phyloP scores from a whole-genome alignment of 1,140 invertebrate species.

The Drosophila ananassae region DNA sequence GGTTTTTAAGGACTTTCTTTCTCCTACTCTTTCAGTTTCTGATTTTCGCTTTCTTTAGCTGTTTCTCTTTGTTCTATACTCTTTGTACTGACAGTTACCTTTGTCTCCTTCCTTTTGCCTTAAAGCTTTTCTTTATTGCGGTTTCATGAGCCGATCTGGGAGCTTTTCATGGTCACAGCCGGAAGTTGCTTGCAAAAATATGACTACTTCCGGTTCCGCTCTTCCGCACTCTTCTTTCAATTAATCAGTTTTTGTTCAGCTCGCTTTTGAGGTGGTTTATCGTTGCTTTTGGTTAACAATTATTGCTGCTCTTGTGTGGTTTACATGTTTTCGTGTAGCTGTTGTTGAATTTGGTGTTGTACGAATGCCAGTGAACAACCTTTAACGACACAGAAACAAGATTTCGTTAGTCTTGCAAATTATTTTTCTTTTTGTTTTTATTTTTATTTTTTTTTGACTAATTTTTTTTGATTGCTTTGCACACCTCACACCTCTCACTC shows the following conservation, averaged over 20 bases:
- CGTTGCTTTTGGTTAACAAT: constrained; percentile 46
- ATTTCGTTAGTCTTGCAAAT: constrained; percentile 80
- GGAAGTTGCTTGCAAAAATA: constrained; percentile 56
- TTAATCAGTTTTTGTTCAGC: constrained; percentile 5
- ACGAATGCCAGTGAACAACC: constrained; percentile 82
- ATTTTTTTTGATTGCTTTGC: constrained; percentile 9
- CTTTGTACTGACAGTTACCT: constrained; percentile 46
- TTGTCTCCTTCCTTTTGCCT: constrained; percentile 17
- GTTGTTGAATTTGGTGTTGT: constrained; percentile 47
- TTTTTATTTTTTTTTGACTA: constrained; percentile 26
- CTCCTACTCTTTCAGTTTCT: constrained; percentile 1
- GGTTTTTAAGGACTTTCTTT: constrained; percentile 15
- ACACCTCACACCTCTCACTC: constrained; percentile 23
- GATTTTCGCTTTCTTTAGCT: constrained; percentile 14
- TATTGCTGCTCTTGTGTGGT: constrained; percentile 38
- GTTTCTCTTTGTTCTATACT: constrained; percentile 2
- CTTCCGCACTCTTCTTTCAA: constrained; percentile 19
- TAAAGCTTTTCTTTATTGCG: constrained; percentile 30
- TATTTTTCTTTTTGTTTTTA: constrained; percentile 28
- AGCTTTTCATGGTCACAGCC: constrained; percentile 59
- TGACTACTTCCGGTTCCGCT: constrained; percentile 55
- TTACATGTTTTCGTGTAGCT: constrained; percentile 72
- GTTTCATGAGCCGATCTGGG: constrained; percentile 28
- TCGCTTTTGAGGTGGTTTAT: constrained; percentile 30
- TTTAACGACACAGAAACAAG: constrained; percentile 85